Conservation (phyloP, 2,113 vertebrate genomes). For the Peromyscus californicus region DNA sequence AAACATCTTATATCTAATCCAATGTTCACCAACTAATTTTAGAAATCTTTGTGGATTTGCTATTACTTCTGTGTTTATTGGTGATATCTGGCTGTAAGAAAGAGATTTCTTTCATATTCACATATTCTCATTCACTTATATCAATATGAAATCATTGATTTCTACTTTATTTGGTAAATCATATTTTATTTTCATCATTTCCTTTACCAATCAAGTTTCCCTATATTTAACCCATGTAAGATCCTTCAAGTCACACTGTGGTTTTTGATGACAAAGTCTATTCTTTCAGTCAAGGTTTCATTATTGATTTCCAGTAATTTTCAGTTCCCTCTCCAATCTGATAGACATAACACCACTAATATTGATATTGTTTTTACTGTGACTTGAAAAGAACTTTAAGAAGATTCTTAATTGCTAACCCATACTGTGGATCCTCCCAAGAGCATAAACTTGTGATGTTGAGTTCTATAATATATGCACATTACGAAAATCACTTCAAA, state of each 20-base stretch:
- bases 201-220: neutral
- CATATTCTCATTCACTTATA: neutral
- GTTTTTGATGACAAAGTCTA: neutral
- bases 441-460: neutral
- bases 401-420: neutral
- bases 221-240: neutral
- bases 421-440: neutral
- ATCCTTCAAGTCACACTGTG: neutral
- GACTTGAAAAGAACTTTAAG: neutral
- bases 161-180: neutral
- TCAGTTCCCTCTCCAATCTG: neutral
- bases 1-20: neutral
- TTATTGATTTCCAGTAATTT: neutral
- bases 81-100: neutral
- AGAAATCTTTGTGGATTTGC: neutral
- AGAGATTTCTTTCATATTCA: neutral
- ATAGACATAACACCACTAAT: neutral
- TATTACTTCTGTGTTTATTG: neutral
- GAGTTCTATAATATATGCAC: neutral
- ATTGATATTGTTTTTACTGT: neutral
- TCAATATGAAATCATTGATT: neutral
- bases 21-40: slow-evolving; percentile 52
- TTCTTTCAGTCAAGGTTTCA: neutral
- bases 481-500: neutral
- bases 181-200: neutral